Base-by-base conservation (phyloP, 1,140 invertebrate species). In the Pseudomyrmex dendroicus region DNA sequence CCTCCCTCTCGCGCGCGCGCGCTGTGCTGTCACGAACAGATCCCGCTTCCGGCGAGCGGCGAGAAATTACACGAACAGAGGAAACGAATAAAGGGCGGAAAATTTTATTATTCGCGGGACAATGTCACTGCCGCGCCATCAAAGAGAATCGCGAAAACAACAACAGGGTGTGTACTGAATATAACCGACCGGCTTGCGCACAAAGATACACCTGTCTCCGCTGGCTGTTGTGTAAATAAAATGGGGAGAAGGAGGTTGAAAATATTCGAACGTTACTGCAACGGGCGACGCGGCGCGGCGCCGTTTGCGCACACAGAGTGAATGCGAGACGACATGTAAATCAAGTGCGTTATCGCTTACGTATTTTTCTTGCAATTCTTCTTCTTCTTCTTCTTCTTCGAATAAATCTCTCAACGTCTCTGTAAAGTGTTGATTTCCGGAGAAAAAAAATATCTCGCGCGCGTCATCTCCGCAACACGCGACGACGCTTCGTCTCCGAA, bases 41-140 rank as follows among this genome's bases (percentile, higher is more conserved):
- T 35, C 20, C 13, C 74, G 74, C 15, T 56, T 9, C 4, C 35
- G n/a, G 50, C 9, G 35, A 76, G 10, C 20, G n/a, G 48, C 9
- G 35, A 63, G 59, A 78, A 78, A 78, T 78, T 78, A 78, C 66
- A 5, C 35, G 35, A 20, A 22, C 44, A 52, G 15, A 35, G 13
- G 12, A 35, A 35, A 50, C 52, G 64, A 59, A 35, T 46, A 66
- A 50, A 57, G 73, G 54, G 13, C 46, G 54, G 61, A 77, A 64
- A 76, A 77, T 83, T 77, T 77, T 83, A 83, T 83, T 64, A 78
- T 83, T 66, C 52, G 52, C 35, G 57, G 82, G 57, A 83, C 62
- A 83, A 83, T 78, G 61, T 83, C 61, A 63, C 62, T n/a, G 62
- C 62, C 35, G 35, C 62, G 9, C 46, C 46, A 59, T 83, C 72